Base-by-base conservation (phyloP, 2,888 invertebrate species). In the Harpagoxenus sublaevis region DNA sequence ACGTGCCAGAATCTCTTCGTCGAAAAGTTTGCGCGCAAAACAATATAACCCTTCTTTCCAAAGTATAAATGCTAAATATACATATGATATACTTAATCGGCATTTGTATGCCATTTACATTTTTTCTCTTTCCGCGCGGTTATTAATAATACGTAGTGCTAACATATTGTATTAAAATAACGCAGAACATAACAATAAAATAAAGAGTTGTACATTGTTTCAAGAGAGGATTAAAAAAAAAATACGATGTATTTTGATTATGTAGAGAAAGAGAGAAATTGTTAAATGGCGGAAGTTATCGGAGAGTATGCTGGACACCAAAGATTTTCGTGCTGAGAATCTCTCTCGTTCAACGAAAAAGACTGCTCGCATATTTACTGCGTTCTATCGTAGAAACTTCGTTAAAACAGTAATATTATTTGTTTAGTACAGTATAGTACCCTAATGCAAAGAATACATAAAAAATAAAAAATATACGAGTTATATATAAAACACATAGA, bases 241-340 rank as follows among this genome's bases (percentile, higher is more conserved):
- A 66, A 55, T 57, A 73, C 83, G 79, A 88, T 68, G 51, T 71
- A 88, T 88, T 91, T 91, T 90, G 88, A 91, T 91, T 87, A 87
- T 90, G 79, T 84, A 89, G 42, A 42, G 63, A 18, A 18, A 88
- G 81, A 90, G 84, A 87, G 84, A 88, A 87, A 48, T 68, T 68
- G 28, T 87, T 78, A 87, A 88, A 90, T 90, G 88, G 86, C 89
- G 87, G 82, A 83, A 83, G 70, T 82, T 35, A 84, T 78, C 60
- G 86, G 89, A 85, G 86, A 86, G 63, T 89, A 84, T 90, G 90
- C 87, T 90, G 91, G 87, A 91, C 86, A 91, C 88, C 91, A 91
- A 91, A 91, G 35, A 79, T 70, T 28, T 84, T 83, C 77, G 71
- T 63, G 84, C 23, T 75, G 84, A 89, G 66, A 73, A 62, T 51